phyloP scores from a whole-genome alignment of 2,113 vertebrate species.

The Aegotheles bennettii region DNA sequence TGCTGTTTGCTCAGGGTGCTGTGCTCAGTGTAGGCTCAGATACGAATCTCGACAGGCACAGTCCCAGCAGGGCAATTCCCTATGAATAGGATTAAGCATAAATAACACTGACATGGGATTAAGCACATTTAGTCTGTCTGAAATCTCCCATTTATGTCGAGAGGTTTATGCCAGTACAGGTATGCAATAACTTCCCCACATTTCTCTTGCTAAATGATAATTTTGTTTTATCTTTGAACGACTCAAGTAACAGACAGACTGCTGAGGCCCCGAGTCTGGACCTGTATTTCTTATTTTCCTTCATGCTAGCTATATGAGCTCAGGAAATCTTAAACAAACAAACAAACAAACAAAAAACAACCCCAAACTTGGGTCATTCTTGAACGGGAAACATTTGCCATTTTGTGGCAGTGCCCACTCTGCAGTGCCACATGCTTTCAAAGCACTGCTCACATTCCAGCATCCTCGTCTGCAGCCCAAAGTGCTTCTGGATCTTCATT shows the following conservation, averaged over 20 bases:
- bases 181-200: not conserved
- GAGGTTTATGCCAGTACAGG: not conserved
- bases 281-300: no score
- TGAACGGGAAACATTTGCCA: no score
- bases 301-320: no score
- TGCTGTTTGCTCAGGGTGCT: not conserved
- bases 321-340: no score
- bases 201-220: not conserved
- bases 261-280: no score
- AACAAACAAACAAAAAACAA: no score
- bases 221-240: not conserved
- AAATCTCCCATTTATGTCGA: not conserved
- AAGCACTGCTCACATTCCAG: not conserved
- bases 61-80: not conserved
- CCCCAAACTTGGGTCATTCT: no score
- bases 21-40: not conserved
- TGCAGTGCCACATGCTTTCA: no score
- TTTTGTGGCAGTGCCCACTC: no score
- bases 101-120: not conserved
- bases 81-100: not conserved
- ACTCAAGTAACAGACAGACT: no score
- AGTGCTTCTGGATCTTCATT: not conserved
- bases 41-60: not conserved
- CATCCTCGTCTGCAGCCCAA: not conserved
- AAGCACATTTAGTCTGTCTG: not conserved